Base-by-base conservation (phyloP, 2,888 invertebrate genomes). In the Drosophila monieri region DNA sequence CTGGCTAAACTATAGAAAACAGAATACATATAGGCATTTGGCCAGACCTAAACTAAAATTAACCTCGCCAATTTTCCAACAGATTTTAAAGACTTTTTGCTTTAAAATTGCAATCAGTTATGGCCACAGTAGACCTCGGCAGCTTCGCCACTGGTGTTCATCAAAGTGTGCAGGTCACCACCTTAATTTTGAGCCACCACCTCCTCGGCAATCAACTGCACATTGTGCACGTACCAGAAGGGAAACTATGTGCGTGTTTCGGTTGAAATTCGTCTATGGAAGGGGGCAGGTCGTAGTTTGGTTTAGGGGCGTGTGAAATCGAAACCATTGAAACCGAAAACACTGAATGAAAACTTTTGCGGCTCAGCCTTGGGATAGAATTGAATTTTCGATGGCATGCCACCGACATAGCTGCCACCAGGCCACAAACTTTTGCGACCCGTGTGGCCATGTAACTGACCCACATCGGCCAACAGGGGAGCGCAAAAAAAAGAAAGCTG, bases 251-350 rank as follows among this genome's bases (percentile, higher is more conserved):
- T 73, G 74, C 53, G 62, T 55, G 68, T 68, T 74, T 62, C 25
- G 65, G 39, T 53, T 72, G 44, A 32, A 53, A 49, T 61, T 73
- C 43, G 53, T 15, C 14, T 21, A 12, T 35, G 43, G 43, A 6
- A 5, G 14, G 49, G 44, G n/a, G 14, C 30, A 44, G 52, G 27
- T 32, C 23, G 39, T 18, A 10, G 51, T 10, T 9, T 18, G 30
- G 30, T 15, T 67, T 39, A 32, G 54, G 65, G 73, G 78, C 86
- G 86, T 83, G 81, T 76, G 81, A 83, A 86, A 83, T 84, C 80
- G 81, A 83, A 84, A 80, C 80, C 73, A 77, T 70, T 77, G 71
- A 86, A 83, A 83, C 78, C 78, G 87, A 83, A 83, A 83, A 72
- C 73, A 56, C 74, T 71, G 78, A 76, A 78, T 86, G 87, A 73